Percentiles rank a stretch among this genome's conserved stretches.
These are phyloP conservation scores for Platycnemis pennipes DNA, from an alignment of 2,888 invertebrate genomes.

Conservation along the genomic window DNA sequence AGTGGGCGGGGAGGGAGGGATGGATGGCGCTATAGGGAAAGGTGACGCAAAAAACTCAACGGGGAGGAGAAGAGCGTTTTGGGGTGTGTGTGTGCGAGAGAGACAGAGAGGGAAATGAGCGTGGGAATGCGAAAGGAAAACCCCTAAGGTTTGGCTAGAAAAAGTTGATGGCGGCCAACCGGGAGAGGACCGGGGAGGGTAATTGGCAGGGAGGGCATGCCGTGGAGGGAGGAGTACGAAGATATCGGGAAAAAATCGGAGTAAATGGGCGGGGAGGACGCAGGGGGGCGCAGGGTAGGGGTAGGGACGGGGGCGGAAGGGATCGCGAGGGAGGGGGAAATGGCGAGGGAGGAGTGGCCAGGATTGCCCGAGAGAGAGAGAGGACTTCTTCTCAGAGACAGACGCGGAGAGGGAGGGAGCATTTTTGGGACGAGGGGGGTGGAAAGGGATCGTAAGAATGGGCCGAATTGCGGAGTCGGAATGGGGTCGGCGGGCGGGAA, in stretches of 20 bases:
- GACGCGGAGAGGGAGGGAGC: not conserved
- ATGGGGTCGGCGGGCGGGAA: not conserved
- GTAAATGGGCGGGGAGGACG: not conserved
- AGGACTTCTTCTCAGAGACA: not conserved
- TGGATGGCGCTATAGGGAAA: not conserved
- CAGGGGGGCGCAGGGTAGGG: not conserved
- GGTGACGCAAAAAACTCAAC: not conserved
- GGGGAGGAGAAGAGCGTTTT: not conserved
- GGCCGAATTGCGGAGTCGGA: not conserved
- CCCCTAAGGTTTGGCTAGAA: not conserved
- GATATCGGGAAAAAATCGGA: not conserved
- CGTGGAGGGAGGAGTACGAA: not conserved
- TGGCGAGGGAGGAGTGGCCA: not conserved
- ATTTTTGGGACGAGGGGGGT: not conserved
- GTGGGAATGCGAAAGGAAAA: not conserved
- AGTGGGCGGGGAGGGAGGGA: not conserved
- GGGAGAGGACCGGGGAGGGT: not conserved
- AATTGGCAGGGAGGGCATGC: not conserved
- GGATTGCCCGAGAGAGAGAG: not conserved
- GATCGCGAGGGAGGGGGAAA: not conserved
- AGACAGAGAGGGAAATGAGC: not conserved
- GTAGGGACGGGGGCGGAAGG: too few species aligned
- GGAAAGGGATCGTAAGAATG: not conserved
- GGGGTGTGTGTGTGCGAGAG: not conserved
- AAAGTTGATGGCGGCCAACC: not conserved